A percentile compares a stretch with the other conserved stretches of the same genome.
Evolutionary conservation across 2,113 vertebrate genomes (phyloP).

Genomic region (Crypturellus undulatus): DNA sequence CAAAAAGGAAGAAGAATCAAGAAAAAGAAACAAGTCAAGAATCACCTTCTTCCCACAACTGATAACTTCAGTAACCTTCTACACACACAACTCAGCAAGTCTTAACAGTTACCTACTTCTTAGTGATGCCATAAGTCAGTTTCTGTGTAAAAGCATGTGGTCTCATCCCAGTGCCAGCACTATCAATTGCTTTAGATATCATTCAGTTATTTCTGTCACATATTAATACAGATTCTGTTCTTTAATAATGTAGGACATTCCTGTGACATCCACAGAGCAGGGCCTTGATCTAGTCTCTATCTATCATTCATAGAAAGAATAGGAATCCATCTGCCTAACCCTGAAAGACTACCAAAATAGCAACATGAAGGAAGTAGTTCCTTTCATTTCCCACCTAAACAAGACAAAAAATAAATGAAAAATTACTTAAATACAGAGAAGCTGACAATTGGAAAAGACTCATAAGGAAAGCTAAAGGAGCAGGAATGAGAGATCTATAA

Average conservation of each 20-base stretch:
- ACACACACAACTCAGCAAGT: background rate
- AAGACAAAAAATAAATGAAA: conserved; percentile 38
- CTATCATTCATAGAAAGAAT: background rate
- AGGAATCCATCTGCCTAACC: background rate
- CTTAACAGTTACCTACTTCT: background rate
- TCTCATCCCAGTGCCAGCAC: background rate
- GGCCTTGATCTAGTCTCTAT: background rate
- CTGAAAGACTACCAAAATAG: background rate
- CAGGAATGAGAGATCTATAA: conserved; percentile 31
- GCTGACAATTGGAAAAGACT: background rate
- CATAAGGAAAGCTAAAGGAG: background rate
- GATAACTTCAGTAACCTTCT: background rate
- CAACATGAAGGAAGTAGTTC: background rate
- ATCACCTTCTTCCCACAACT: background rate
- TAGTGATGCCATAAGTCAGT: background rate
- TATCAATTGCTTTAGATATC: background rate
- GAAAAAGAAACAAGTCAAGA: background rate
- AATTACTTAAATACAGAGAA: conserved; percentile 38
- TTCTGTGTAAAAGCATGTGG: background rate
- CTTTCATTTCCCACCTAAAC: conserved; percentile 24
- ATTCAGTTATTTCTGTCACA: background rate
- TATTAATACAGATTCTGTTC: background rate
- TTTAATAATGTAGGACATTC: conserved; percentile 32
- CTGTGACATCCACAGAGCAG: background rate
- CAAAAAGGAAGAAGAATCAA: background rate